A percentile compares a stretch with the other conserved stretches of the same genome.
phyloP scores from a whole-genome alignment of 2,797 vertebrate species.

The Mormyrops boulengeri region DNA sequence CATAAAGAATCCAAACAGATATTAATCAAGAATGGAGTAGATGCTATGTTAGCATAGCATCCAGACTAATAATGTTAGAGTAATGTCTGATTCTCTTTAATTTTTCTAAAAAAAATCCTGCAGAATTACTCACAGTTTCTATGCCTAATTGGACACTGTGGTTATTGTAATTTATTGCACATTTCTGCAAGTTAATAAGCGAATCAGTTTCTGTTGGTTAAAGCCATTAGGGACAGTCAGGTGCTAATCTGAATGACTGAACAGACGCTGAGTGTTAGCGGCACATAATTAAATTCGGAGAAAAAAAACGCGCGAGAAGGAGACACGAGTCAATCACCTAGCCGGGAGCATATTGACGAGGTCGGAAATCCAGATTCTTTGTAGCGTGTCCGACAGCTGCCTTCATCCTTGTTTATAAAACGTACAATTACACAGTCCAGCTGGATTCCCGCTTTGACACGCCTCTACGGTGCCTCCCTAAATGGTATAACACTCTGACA shows the following conservation, averaged over 20 bases:
- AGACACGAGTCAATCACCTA: slow-evolving; percentile 53
- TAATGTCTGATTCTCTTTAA: background rate
- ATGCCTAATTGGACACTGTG: background rate
- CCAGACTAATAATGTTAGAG: background rate
- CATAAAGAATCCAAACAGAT: background rate
- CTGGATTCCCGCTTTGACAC: background rate
- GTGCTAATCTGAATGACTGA: slow-evolving; percentile 43
- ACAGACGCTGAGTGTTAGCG: slow-evolving; percentile 45
- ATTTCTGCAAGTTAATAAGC: background rate
- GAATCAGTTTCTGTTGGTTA: background rate
- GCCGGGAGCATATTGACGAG: slow-evolving; percentile 50
- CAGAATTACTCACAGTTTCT: background rate
- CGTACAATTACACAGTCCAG: background rate
- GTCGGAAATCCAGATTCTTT: slow-evolving; percentile 31
- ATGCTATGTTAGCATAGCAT: background rate
- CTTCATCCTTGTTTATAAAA: background rate
- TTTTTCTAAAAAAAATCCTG: background rate
- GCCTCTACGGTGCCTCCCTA: background rate
- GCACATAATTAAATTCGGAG: slow-evolving; percentile 50
- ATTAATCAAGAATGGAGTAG: background rate
- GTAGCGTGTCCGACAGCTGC: background rate
- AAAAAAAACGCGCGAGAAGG: slow-evolving; percentile 49
- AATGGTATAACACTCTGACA: background rate
- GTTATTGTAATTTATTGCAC: slow-evolving; percentile 8
- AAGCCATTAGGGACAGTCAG: background rate